A percentile compares a stretch with the other conserved stretches of the same genome.
Conservation (phyloP, 2,797 vertebrate species). For the Psittacula echo region DNA sequence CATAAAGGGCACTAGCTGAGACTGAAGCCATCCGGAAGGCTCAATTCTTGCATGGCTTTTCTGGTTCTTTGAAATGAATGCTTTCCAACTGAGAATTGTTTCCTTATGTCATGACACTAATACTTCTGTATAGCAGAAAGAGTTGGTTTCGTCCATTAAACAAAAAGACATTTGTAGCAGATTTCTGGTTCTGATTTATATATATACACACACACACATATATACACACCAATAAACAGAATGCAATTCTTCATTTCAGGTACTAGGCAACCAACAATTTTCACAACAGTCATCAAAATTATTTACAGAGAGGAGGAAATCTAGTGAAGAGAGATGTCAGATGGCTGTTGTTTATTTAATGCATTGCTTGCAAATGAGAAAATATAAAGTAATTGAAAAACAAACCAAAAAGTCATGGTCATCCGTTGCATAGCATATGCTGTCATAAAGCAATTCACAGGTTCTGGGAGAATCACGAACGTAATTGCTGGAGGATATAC, state of each 20-base stretch:
- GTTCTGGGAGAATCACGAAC: not conserved
- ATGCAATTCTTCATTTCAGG: not conserved
- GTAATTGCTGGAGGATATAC: not conserved
- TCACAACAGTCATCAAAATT: not conserved
- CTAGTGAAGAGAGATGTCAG: not conserved
- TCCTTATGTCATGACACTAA: not conserved
- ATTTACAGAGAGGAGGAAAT: not conserved
- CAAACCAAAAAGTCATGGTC: not conserved
- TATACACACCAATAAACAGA: not conserved
- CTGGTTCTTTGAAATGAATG: not conserved
- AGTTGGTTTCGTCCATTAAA: not conserved
- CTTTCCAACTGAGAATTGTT: not conserved
- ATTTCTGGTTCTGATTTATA: not conserved
- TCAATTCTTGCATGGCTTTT: not conserved
- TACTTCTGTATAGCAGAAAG: not conserved
- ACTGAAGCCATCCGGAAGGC: not conserved
- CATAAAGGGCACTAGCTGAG: not conserved
- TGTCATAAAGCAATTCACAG: not conserved
- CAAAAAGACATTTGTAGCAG: not conserved
- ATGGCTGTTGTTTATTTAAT: not conserved
- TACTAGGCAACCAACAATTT: conserved; percentile 8
- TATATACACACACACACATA: not conserved
- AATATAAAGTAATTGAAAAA: not conserved
- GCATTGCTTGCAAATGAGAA: not conserved
- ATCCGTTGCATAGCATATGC: not conserved